phyloP scores from a whole-genome alignment of 1,140 invertebrate genomes.

The Cyclargus thomasi region DNA sequence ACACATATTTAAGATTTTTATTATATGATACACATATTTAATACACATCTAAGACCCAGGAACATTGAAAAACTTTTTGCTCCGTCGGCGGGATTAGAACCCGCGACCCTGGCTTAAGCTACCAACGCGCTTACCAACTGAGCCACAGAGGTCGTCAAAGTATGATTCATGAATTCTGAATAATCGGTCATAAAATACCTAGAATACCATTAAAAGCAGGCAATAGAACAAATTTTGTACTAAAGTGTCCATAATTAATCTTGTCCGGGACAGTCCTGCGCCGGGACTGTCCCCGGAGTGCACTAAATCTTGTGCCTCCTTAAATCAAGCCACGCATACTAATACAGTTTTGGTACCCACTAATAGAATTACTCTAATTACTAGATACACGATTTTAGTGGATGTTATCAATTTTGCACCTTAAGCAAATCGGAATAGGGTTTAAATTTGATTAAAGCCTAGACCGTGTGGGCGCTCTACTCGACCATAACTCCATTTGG shows the following conservation, averaged over 20 bases:
- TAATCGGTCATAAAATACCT: neutral
- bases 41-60: too few relatives aligned
- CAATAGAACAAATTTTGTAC: neutral
- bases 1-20: too few relatives aligned
- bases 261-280: neutral
- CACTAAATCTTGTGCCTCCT: slow-evolving; percentile 9
- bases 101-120: too few relatives aligned
- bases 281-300: neutral
- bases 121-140: too few relatives aligned
- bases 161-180: too few relatives aligned
- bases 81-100: too few relatives aligned
- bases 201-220: neutral
- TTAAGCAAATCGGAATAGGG: neutral
- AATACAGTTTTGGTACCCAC: slow-evolving; percentile 9
- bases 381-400: neutral
- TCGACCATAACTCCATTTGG: neutral
- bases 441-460: neutral
- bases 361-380: slow-evolving; percentile 14
- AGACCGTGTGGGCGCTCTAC: neutral
- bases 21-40: too few relatives aligned
- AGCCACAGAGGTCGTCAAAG: too few relatives aligned
- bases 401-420: neutral
- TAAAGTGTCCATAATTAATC: neutral
- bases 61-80: too few relatives aligned
- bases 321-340: slow-evolving; percentile 14